Base-by-base conservation (phyloP, 2,113 vertebrate species). In the Gopherus evgoodei region DNA sequence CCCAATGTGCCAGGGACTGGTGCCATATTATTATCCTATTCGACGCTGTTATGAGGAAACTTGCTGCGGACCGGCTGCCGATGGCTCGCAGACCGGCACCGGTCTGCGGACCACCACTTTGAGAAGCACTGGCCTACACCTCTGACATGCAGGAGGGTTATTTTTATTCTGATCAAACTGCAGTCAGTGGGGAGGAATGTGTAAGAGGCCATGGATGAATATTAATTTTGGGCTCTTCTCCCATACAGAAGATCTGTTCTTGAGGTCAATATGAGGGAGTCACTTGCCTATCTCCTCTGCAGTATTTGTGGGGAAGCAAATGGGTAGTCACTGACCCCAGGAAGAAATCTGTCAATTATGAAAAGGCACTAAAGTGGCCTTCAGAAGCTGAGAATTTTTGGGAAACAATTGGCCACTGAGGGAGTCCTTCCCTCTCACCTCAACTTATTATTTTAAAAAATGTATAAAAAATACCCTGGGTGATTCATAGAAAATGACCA, bases 101-200 rank as follows among this genome's bases (percentile, higher is more conserved):
- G 10, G 10, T 49, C 47, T 10, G 10, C 47, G 10, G 47, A 49
- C 47, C 10, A 49, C 10, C 47, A 49, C 10, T 49, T 49, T 49
- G 10, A 49, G 47, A 49, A 49, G 47, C 47, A 49, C 47, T 78
- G 13, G 47, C 42, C 24, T 47, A 47, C 69, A 44, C 44, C n/a
- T 84, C 65, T 93, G 75, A 2, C 38, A 88, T 87, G 84, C 72
- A 50, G 83, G 49, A 87, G 13, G 53, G 24, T 57, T 84, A 86
- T 72, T 87, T 93, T 93, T 57, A 87, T 91, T 91, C 53, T 81
- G 83, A 88, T 27, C 84, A 86, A 95, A 94, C 82, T 90, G 21
- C 17, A 56, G 1, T 0, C 83, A 50, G 11, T 85, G 52, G 62
- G 16, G 83, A 96, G 86, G 29, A 88, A 76, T 47, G 42, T 76